phyloP scores from a whole-genome alignment of 2,888 invertebrate species.

The Platycheirus rosarum region DNA sequence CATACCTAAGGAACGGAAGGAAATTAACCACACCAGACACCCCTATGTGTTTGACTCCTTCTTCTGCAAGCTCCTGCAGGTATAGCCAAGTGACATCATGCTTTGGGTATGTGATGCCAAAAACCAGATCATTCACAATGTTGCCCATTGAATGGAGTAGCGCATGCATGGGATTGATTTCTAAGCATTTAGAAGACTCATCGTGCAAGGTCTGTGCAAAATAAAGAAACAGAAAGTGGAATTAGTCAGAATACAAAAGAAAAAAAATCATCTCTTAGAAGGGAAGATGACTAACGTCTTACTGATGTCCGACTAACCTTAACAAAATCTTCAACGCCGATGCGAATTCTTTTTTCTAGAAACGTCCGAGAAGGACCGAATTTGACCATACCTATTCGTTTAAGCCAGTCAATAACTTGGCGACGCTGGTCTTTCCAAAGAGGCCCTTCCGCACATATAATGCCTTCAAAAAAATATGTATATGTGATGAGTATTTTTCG shows the following conservation, averaged over 20 bases:
- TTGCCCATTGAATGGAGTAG: slow-evolving; percentile 89
- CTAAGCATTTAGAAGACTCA: slow-evolving; percentile 78
- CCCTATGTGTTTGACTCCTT: slow-evolving; percentile 92
- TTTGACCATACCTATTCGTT: slow-evolving; percentile 87
- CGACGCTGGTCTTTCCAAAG: slow-evolving; percentile 93
- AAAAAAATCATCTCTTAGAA: slow-evolving; percentile 25
- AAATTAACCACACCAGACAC: slow-evolving; percentile 93
- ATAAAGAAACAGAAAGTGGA: slow-evolving; percentile 47
- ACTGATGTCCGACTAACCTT: slow-evolving; percentile 78
- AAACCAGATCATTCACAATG: slow-evolving; percentile 89
- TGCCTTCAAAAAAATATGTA: slow-evolving; percentile 84
- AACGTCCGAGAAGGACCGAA: slow-evolving; percentile 85
- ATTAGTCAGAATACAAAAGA: slow-evolving; percentile 32
- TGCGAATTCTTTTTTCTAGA: slow-evolving; percentile 87
- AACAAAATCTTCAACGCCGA: slow-evolving; percentile 86
- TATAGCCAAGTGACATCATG: slow-evolving; percentile 90
- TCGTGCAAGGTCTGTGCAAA: slow-evolving; percentile 72
- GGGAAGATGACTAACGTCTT: slow-evolving; percentile 29
- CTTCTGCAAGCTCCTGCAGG: slow-evolving; percentile 90
- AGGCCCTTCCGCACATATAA: slow-evolving; percentile 91
- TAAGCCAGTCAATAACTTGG: slow-evolving; percentile 88
- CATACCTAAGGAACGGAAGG: slow-evolving; percentile 89
- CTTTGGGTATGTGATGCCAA: slow-evolving; percentile 88
- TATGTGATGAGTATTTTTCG: slow-evolving; percentile 19
- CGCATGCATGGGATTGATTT: slow-evolving; percentile 79